Evolutionary conservation across 2,113 vertebrate genomes (phyloP).

Genomic region (Alouatta palliata): DNA sequence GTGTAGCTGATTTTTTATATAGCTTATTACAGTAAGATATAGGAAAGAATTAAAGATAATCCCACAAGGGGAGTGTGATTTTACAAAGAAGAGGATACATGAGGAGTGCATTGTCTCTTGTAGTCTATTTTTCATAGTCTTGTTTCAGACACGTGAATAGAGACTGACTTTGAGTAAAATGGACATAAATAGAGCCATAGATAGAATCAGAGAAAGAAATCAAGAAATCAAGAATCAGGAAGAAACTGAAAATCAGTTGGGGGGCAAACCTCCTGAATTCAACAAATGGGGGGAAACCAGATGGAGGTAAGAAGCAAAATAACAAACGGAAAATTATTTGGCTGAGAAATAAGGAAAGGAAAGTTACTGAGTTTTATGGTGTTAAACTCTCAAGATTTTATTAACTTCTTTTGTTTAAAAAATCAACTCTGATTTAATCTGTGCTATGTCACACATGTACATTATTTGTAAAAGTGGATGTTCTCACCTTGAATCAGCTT

Average conservation of each 20-base stretch:
- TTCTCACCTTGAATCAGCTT: neutral
- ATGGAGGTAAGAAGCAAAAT: constrained; percentile 68
- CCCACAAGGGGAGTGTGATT: neutral
- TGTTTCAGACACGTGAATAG: constrained; percentile 70
- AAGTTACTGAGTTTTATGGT: neutral
- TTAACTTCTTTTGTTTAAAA: constrained; percentile 20
- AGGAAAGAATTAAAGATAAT: constrained; percentile 49
- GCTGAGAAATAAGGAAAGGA: constrained; percentile 59
- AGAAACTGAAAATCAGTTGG: constrained; percentile 72
- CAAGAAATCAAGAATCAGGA: constrained; percentile 73
- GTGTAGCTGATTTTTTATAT: constrained; percentile 20
- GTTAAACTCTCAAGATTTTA: neutral
- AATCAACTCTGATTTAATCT: neutral
- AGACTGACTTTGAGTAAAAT: constrained; percentile 69
- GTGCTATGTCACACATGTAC: neutral
- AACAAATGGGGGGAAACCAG: constrained; percentile 59
- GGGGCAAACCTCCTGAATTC: constrained; percentile 66
- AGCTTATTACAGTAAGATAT: constrained; percentile 52
- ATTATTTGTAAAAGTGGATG: constrained; percentile 12
- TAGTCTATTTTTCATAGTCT: constrained; percentile 74
- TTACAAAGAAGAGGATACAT: constrained; percentile 5
- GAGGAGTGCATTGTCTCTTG: constrained; percentile 75
- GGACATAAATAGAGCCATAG: constrained; percentile 71
- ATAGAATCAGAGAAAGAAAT: constrained; percentile 74
- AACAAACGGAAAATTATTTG: constrained; percentile 49